Conservation (phyloP, 2,888 invertebrate species). For the Keiferia lycopersicella region DNA sequence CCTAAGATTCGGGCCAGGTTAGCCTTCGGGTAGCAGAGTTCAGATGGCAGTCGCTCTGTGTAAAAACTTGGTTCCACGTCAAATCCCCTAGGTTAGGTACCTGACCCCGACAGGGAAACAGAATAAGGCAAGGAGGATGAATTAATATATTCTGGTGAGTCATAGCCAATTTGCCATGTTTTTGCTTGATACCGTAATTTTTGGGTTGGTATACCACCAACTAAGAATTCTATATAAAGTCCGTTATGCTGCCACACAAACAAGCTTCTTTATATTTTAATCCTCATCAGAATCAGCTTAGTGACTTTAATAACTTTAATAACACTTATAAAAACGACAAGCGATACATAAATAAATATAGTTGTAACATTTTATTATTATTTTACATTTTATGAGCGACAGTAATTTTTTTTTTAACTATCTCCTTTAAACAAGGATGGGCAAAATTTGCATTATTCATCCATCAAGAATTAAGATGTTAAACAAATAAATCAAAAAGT, state of each 20-base stretch:
- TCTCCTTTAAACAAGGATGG: no score
- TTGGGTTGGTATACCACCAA: constrained; percentile 2
- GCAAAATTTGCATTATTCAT: no score
- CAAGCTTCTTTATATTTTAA: constrained; percentile 13
- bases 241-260: constrained; percentile 15
- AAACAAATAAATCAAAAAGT: no score
- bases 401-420: neutral
- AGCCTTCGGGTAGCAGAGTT: no score
- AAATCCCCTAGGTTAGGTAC: no score
- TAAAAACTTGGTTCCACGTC: no score
- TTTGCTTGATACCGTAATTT: neutral
- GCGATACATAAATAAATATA: constrained; percentile 2
- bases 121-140: no score
- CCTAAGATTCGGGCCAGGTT: no score
- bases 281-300: constrained; percentile 16
- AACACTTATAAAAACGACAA: constrained; percentile 1
- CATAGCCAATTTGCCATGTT: neutral
- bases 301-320: constrained; percentile 14
- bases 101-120: neutral
- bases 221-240: neutral
- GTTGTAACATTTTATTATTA: neutral
- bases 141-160: no score
- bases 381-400: neutral
- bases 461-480: no score
- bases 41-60: no score